Evolutionary conservation across 2,113 vertebrate species (phyloP).

Genomic region (Vireo altiloquus): DNA sequence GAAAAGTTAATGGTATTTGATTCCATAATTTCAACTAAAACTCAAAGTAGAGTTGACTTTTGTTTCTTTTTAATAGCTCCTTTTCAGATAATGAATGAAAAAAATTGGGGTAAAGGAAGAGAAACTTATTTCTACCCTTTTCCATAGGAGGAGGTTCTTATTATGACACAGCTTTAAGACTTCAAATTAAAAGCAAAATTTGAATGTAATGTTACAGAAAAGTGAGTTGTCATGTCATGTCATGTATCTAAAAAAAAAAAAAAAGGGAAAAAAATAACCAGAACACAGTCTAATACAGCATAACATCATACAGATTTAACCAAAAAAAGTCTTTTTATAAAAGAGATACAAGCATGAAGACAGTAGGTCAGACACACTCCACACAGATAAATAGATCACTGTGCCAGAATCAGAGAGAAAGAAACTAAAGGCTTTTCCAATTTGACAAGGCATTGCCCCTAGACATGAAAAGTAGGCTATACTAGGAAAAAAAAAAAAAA

Average conservation of each 20-base stretch:
- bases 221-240: background rate
- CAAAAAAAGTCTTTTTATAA: background rate
- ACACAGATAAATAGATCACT: background rate
- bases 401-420: background rate
- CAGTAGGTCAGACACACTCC: background rate
- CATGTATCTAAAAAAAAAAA: background rate
- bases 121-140: background rate
- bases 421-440: background rate
- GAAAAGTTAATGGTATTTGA: background rate
- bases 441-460: background rate
- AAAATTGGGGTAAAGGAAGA: fast-evolving
- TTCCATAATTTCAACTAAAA: background rate
- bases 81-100: background rate
- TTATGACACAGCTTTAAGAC: background rate
- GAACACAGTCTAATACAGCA: background rate
- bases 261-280: background rate
- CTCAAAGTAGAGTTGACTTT: background rate
- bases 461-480: background rate
- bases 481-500: background rate
- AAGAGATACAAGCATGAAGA: background rate
- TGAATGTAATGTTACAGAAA: background rate
- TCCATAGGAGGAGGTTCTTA: background rate
- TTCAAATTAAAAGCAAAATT: background rate
- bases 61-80: background rate
- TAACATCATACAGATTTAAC: background rate